Conservation (phyloP, 1,140 invertebrate species). For the Ceratina australensis region DNA sequence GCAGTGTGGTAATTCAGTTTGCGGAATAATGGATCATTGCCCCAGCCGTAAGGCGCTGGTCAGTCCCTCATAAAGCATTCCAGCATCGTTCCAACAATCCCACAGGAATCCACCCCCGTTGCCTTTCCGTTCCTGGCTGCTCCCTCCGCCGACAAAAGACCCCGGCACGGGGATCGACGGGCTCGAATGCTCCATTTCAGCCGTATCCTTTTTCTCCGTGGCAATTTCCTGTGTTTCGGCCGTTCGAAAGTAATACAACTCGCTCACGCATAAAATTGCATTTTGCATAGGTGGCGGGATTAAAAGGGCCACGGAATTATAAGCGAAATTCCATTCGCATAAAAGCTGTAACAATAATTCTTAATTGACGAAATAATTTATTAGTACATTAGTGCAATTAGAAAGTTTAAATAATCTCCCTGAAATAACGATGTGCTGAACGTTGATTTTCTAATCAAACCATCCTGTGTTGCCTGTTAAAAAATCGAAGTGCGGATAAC, state of each 20-base stretch:
- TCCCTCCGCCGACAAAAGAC: slow-evolving; percentile 44
- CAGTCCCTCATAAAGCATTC: slow-evolving; percentile 77
- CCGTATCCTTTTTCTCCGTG: slow-evolving; percentile 37
- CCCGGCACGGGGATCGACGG: slow-evolving; percentile 46
- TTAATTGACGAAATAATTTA: too few species aligned
- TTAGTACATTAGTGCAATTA: too few species aligned
- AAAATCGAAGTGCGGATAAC: slow-evolving; percentile 40
- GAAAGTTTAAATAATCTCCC: too few species aligned
- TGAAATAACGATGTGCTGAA: too few species aligned
- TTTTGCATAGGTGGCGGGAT: neutral
- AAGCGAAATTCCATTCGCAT: neutral
- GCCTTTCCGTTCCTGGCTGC: slow-evolving; percentile 49
- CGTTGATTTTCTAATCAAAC: too few species aligned
- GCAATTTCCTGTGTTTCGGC: slow-evolving; percentile 44
- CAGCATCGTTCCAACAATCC: slow-evolving; percentile 73
- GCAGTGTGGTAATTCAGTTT: slow-evolving; percentile 68
- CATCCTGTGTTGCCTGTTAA: too few species aligned
- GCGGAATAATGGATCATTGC: slow-evolving; percentile 73
- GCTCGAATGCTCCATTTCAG: slow-evolving; percentile 39
- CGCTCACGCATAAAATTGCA: slow-evolving; percentile 36
- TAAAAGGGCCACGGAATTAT: neutral
- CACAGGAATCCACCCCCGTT: slow-evolving; percentile 72
- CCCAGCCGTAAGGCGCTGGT: slow-evolving; percentile 69
- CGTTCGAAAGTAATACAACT: slow-evolving; percentile 47
- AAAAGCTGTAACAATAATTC: too few species aligned